Conservation (phyloP, 1,140 invertebrate species). For the Macrostomum lignano region DNA sequence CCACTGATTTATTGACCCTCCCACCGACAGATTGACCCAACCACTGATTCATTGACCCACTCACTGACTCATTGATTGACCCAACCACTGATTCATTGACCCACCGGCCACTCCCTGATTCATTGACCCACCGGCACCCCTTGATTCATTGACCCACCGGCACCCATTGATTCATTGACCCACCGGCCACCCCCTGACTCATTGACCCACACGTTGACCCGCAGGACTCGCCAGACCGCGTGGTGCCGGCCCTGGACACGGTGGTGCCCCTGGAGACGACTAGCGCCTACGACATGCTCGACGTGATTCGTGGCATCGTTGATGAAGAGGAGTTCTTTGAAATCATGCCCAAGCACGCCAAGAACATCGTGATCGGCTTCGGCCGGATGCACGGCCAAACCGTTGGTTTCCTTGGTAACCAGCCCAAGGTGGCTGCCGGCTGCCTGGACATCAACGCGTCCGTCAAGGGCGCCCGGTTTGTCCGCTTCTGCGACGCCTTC, state of each 20-base stretch:
- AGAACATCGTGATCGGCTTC: conserved; percentile 42
- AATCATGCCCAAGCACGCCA: conserved; percentile 43
- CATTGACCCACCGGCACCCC: no score
- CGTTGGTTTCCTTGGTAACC: conserved; percentile 43
- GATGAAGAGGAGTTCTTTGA: conserved; percentile 45
- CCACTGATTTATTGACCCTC: no score
- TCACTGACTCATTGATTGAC: no score
- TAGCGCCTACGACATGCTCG: conserved; percentile 40
- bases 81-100: no score
- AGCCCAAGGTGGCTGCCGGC: conserved; percentile 40
- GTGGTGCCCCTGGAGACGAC: conserved; percentile 38
- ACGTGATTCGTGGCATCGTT: conserved; percentile 34
- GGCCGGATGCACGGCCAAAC: conserved; percentile 39
- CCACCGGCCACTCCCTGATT: no score
- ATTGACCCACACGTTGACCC: no score
- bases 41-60: no score
- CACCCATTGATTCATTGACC: no score
- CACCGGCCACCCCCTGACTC: no score
- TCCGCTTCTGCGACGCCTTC: conserved; percentile 45
- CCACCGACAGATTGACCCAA: no score
- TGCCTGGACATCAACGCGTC: conserved; percentile 46
- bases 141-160: no score
- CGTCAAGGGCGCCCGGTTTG: conserved; percentile 44
- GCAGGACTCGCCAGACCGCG: conserved; percentile 28
- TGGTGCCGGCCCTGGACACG: conserved; percentile 36